Evolutionary conservation across 1,140 invertebrate genomes (phyloP).

Genomic region (Listronotus bonariensis): DNA sequence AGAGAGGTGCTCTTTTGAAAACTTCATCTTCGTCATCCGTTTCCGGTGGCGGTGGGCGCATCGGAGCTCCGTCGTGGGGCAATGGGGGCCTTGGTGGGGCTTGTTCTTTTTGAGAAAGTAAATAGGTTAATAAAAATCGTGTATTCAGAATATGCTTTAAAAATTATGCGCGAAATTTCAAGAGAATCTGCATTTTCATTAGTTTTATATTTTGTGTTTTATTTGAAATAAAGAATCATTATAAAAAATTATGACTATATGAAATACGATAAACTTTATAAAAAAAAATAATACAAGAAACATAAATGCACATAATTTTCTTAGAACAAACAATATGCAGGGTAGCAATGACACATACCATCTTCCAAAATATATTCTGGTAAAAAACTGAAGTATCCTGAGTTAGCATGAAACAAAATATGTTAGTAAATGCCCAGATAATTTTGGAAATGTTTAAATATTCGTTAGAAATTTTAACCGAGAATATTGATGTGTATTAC

Average conservation of each 20-base stretch:
- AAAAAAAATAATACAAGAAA: too few relatives aligned
- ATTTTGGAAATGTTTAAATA: not conserved
- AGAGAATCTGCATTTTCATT: too few relatives aligned
- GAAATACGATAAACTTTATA: too few relatives aligned
- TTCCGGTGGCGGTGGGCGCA: conserved; percentile 87
- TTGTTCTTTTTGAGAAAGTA: conserved; percentile 34
- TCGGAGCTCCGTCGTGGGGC: conserved; percentile 78
- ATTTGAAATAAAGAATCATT: not conserved
- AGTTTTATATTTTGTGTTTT: too few relatives aligned
- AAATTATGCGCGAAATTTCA: too few relatives aligned
- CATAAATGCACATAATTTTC: too few relatives aligned
- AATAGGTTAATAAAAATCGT: not conserved
- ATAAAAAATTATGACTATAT: not conserved
- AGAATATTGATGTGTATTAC: too few relatives aligned
- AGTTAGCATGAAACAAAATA: conserved; percentile 19
- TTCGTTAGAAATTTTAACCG: not conserved
- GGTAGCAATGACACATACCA: conserved; percentile 41
- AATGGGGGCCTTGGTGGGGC: conserved; percentile 87
- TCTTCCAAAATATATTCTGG: conserved; percentile 55
- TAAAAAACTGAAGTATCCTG: conserved; percentile 54
- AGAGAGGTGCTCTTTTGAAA: conserved; percentile 85
- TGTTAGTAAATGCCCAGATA: not conserved
- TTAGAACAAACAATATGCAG: too few relatives aligned
- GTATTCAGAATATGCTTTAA: not conserved
- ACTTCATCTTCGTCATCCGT: conserved; percentile 98